These are phyloP conservation scores for Xiphias gladius DNA, from an alignment of 2,113 vertebrate genomes.

Conservation along the genomic window DNA sequence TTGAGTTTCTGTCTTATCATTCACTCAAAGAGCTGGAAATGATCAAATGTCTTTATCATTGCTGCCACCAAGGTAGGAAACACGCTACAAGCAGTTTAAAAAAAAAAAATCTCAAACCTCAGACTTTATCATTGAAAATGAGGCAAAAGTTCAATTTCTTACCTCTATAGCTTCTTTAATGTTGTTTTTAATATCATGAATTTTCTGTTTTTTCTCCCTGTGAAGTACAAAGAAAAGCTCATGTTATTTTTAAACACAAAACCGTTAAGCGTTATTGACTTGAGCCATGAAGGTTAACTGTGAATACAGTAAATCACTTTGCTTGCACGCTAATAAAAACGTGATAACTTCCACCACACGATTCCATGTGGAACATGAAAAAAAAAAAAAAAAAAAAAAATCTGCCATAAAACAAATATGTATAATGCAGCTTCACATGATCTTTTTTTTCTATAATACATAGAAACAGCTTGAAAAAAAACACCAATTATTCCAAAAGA, in stretches of 20 bases:
- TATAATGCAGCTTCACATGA: background rate
- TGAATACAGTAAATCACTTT: background rate
- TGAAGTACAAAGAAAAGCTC: constrained; percentile 63
- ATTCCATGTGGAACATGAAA: background rate
- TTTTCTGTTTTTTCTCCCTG: constrained; percentile 99
- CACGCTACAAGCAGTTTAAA: no score
- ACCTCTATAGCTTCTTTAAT: constrained; percentile 99
- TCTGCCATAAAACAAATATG: constrained; percentile 8
- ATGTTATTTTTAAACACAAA: background rate
- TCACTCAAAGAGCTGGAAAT: background rate
- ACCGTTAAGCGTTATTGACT: background rate
- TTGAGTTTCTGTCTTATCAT: no score
- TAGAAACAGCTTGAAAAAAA: constrained; percentile 1
- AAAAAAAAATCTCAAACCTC: background rate
- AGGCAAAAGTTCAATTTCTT: constrained; percentile 62
- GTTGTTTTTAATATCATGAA: constrained; percentile 99
- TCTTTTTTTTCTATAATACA: background rate
- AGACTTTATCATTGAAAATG: background rate
- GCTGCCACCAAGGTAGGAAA: no score
- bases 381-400: background rate
- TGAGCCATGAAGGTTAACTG: background rate
- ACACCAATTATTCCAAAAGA: constrained; percentile 5
- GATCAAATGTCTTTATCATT: background rate
- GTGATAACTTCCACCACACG: background rate
- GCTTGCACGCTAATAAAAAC: background rate